phyloP scores from a whole-genome alignment of 2,797 vertebrate genomes.

The Gila robusta region DNA sequence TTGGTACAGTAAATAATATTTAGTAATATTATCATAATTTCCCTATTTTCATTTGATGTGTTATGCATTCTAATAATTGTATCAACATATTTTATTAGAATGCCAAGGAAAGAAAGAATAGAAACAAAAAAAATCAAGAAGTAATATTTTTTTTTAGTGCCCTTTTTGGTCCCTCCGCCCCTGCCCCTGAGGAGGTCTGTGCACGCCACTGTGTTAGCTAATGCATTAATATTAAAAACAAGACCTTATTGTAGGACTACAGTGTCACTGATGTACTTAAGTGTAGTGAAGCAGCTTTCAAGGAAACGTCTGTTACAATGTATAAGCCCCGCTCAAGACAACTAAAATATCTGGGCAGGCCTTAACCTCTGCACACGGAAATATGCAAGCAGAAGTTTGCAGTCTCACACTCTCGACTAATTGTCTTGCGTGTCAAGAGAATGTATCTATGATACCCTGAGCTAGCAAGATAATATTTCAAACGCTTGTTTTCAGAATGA shows the following conservation, averaged over 20 bases:
- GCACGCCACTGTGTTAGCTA: neutral
- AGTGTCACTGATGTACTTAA: neutral
- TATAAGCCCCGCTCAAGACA: constrained; percentile 26
- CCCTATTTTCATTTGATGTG: too few relatives aligned
- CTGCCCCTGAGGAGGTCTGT: too few relatives aligned
- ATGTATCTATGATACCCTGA: neutral
- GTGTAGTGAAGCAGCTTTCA: constrained; percentile 33
- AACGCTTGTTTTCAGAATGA: constrained; percentile 1
- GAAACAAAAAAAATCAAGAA: too few relatives aligned
- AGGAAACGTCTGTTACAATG: constrained; percentile 26
- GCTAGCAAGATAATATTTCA: constrained; percentile 13
- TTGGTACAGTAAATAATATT: too few relatives aligned
- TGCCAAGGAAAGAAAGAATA: too few relatives aligned
- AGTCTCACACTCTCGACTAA: neutral
- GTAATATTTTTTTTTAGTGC: too few relatives aligned
- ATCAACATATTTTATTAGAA: too few relatives aligned
- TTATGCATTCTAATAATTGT: too few relatives aligned
- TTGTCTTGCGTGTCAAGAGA: neutral
- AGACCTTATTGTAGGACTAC: neutral
- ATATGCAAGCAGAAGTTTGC: constrained; percentile 13
- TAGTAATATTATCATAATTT: too few relatives aligned
- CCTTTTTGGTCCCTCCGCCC: too few relatives aligned
- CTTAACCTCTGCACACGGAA: constrained; percentile 4
- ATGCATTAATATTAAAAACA: neutral
- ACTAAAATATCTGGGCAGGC: constrained; percentile 37